Evolutionary conservation across 2,888 invertebrate species (phyloP), one percentile per base, ranked within the genome.

Genomic region (Drosophila borealis): DNA sequence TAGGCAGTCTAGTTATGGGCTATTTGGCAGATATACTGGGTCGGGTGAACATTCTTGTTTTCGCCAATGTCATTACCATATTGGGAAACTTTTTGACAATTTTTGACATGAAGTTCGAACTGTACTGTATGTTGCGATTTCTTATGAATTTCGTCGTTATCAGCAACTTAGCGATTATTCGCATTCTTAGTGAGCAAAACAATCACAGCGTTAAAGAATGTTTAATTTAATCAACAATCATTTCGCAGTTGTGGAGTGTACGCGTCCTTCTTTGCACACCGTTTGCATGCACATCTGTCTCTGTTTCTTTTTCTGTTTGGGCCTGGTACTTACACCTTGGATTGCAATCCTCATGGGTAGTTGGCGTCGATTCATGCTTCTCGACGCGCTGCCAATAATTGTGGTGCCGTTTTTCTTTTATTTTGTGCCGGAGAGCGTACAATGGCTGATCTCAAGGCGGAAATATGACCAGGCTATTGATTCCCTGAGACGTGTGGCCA

Each of bases 101-200:
- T 11, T 92, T 94, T 54, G 92, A 93, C 13, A 92, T 85, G 2
- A 91, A 91, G 54, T 90, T 93, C 9, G 68, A 91, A 4, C 83
- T 91, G 3, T 95, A 94, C 84, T 93, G 93, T 3, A 42, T 93
- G 1, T 93, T 93, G 61, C 91, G 95, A 49, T 93, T 95, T 74
- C 73, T 94, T 14, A 94, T 94, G 3, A 95, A 95, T 19, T 89
- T 94, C 74, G 94, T 94, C 19, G 94, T 94, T 5, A 94, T 94
- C 79, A 93, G 93, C 44, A 94, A 94, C 86, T 94, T 94, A 80
- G 92, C 94, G 3, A 94, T 94, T 94, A 94, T 94, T 94, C 94
- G 94, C 70, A 94, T 94, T 72, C 92, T 94, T 74, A 94, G 94
- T 94, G 80, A 91, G 91, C 66, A 2, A 4, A 2, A 2, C 2